Base-by-base conservation (phyloP, 30 jellyfish, hydroid and myxozoan species). In the Mastigias papua region DNA sequence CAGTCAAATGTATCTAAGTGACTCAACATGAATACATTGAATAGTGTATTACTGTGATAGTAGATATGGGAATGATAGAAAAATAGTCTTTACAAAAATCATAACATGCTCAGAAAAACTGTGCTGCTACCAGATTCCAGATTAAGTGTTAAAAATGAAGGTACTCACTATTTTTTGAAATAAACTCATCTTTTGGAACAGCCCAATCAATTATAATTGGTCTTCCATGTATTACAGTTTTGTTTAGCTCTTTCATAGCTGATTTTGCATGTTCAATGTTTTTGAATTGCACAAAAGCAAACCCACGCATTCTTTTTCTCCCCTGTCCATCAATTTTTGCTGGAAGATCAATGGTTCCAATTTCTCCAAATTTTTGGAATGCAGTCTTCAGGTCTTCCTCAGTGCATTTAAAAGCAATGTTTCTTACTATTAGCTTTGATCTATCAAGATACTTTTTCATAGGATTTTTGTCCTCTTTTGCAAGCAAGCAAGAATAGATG, bases 191-290 rank as follows among this genome's bases (percentile, higher is more conserved):
- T 64, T 91, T 90, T 13, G 89, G 90, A 32, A 96, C 95, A 0
- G 99, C 99, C 99, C 98, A 91, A 67, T 96, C 99, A 62, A 96
- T 87, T 25, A 96, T 75, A 57, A 96, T 96, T n/a, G 97, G 90
- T 62, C 99, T 74, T 33, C 97, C 97, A 21, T 69, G 81, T 34
- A 96, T 34, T 29, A 63, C 80, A 32, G 48, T 82, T 74, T 87
- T 78, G 89, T 96, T 96, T 87, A 96, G 54, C 22, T 51, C 90
- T 15, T 87, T 89, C 69, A 96, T 22, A 2, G 99, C 99, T 0
- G 86, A 30, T 64, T 86, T 82, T 25, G 98, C 98, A 26, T 84
- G 88, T 29, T 64, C 79, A 19, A 35, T 82, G 28, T 68, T 86
- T n/a, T 72, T 49, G 66, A 86, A 96, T 85, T 91, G 97, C 16